Conservation (phyloP, 2,888 invertebrate species). For the Mystacides longicornis region DNA sequence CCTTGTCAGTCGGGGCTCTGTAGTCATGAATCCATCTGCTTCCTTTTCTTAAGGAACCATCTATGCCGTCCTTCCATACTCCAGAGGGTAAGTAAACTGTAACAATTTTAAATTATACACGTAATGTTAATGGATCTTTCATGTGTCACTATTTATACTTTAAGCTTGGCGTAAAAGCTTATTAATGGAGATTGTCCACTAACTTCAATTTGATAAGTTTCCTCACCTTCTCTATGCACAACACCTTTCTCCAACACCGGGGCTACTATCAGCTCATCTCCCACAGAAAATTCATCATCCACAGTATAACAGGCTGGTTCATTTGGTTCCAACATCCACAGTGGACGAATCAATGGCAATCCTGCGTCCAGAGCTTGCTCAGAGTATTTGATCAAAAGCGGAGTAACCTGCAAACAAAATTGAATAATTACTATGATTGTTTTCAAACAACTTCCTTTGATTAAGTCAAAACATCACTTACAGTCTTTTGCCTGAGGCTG, state of each 20-base stretch:
- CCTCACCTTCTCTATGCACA: conserved; percentile 59
- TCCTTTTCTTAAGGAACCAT: conserved; percentile 77
- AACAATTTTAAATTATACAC: conserved; percentile 28
- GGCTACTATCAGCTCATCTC: conserved; percentile 85
- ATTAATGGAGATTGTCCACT: no score
- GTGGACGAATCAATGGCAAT: conserved; percentile 74
- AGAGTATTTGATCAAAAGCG: conserved; percentile 67
- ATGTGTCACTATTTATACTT: no score
- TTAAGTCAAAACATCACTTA: conserved; percentile 33
- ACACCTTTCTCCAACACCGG: conserved; percentile 69
- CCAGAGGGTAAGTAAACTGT: conserved; percentile 83
- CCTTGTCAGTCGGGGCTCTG: conserved; percentile 67
- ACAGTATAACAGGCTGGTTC: conserved; percentile 71
- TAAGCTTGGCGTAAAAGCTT: no score
- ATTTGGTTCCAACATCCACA: conserved; percentile 82
- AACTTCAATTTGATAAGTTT: background rate
- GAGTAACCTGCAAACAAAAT: conserved; percentile 53
- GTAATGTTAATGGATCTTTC: background rate
- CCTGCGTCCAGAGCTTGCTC: conserved; percentile 75
- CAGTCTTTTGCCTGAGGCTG: conserved; percentile 63
- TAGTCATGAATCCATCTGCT: conserved; percentile 88
- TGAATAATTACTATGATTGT: background rate
- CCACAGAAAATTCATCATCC: conserved; percentile 81
- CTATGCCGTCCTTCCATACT: conserved; percentile 88
- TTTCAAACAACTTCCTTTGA: background rate